Base-by-base conservation (phyloP, 2,888 invertebrate genomes). In the Digitonthophagus gazella region DNA sequence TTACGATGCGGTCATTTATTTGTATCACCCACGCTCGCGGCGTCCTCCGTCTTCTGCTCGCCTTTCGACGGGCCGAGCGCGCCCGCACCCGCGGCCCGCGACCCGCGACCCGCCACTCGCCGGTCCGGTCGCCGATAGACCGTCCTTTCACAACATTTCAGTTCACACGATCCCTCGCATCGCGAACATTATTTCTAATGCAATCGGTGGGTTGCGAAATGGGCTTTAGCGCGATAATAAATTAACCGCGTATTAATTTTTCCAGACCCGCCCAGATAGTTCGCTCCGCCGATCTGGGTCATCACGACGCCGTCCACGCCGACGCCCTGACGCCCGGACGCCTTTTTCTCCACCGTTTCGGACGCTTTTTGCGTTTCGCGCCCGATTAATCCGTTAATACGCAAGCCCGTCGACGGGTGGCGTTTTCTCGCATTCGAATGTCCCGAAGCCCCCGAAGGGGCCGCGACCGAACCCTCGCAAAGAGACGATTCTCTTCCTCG, bases 211-310 rank as follows among this genome's bases (percentile, higher is more conserved):
- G 74, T 76, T 73, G 74, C 75, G 75, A 75, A 76, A 76, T 74
- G 70, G 71, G 68, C 74, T 72, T 68, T 70, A 72, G 73, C 71
- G 74, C 73, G 74, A 75, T 75, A 74, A 75, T 76, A 75, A 76
- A 75, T 75, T 75, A 76, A 74, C 72, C 72, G 72, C 72, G 74
- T 76, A 75, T 76, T 76, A 74, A 74, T 74, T 76, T 76, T 75
- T 75, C 72, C 67, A 73, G 73, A 72, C 72, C 76, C 75, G 76
- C 75, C 76, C 76, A 76, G 71, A 69, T 71, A 75, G 74, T 75
- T 75, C 71, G 73, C 72, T 69, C 68, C 69, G 75, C 69, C 74
- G 73, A 76, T 75, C 76, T 76, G 75, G 76, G 76, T 76, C 76
- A 76, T 76, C 76, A 75, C 75, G 76, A 75, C 75, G 75, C 73